A percentile compares a stretch with the other conserved stretches of the same genome.
Evolutionary conservation across 2,113 vertebrate species (phyloP).

Genomic region (Cairina moschata): DNA sequence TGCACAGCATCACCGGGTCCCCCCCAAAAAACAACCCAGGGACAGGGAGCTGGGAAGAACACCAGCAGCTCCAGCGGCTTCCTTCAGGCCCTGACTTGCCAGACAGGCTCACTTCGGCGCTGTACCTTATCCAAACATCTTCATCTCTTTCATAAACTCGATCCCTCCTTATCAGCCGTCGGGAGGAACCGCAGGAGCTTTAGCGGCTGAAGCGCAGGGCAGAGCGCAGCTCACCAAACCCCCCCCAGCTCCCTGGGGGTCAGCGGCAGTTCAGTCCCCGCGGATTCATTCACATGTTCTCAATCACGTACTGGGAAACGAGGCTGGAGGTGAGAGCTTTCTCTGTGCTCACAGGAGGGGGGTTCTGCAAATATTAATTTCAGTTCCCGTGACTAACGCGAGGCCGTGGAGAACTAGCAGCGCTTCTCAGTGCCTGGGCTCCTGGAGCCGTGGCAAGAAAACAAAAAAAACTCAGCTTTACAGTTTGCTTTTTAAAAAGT

Average conservation of each 20-base stretch:
- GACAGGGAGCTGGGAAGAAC: background rate
- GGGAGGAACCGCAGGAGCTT: constrained; percentile 74
- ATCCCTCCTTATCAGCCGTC: constrained; percentile 75
- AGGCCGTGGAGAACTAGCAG: background rate
- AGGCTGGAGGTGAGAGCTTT: background rate
- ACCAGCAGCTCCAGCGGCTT: constrained; percentile 14
- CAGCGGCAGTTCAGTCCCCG: constrained; percentile 64
- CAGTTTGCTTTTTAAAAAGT: background rate
- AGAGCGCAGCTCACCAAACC: constrained; percentile 26
- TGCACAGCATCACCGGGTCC: background rate
- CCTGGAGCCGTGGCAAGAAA: background rate
- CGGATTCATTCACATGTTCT: constrained; percentile 60
- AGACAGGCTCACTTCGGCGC: constrained; percentile 66
- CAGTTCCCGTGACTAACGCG: background rate
- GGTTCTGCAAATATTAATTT: background rate
- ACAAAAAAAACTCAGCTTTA: background rate
- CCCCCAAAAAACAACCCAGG: background rate
- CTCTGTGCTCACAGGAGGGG: background rate
- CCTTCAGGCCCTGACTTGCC: constrained; percentile 72
- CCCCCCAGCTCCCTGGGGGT: constrained; percentile 25
- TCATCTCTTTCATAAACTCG: constrained; percentile 77
- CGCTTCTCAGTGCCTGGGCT: background rate
- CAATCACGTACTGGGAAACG: constrained; percentile 19
- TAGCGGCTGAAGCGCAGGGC: constrained; percentile 66
- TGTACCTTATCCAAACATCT: constrained; percentile 78